Percentiles rank a stretch among this genome's conserved stretches.
These are phyloP conservation scores for Drosophila incognita DNA, from an alignment of 2,888 invertebrate genomes.

Conservation along the genomic window DNA sequence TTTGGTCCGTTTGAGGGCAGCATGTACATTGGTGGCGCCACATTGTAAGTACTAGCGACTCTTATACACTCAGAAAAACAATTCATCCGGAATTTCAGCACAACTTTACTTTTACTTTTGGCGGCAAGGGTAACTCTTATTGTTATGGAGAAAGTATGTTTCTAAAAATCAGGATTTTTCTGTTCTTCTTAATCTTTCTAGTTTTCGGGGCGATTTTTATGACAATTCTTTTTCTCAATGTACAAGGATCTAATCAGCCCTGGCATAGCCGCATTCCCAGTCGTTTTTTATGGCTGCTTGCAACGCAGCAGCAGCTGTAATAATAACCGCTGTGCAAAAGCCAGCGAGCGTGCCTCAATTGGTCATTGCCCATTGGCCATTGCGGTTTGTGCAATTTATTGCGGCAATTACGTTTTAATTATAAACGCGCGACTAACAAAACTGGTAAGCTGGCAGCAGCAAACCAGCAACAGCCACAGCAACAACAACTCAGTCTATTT, in stretches of 20 bases:
- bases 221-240: background rate
- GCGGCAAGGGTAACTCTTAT: no score
- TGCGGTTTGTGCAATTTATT: constrained; percentile 74
- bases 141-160: no score
- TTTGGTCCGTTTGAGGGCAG: constrained; percentile 97
- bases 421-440: constrained; percentile 68
- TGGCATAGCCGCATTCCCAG: constrained; percentile 19
- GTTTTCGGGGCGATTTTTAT: no score
- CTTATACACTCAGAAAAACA: background rate
- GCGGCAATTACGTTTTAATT: constrained; percentile 78
- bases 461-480: constrained; percentile 25
- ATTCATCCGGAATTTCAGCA: no score
- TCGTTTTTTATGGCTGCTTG: constrained; percentile 65
- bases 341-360: constrained; percentile 39
- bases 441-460: constrained; percentile 37
- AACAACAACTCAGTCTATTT: background rate
- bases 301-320: constrained; percentile 57
- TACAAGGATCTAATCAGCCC: constrained; percentile 10
- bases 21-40: constrained; percentile 97
- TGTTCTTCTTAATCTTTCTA: no score
- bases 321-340: constrained; percentile 54
- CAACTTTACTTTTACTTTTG: background rate
- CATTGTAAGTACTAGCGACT: constrained; percentile 89
- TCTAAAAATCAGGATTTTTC: no score
- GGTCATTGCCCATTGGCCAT: constrained; percentile 54